phyloP scores from a whole-genome alignment of 1,140 invertebrate species.

The Drosophila tani region DNA sequence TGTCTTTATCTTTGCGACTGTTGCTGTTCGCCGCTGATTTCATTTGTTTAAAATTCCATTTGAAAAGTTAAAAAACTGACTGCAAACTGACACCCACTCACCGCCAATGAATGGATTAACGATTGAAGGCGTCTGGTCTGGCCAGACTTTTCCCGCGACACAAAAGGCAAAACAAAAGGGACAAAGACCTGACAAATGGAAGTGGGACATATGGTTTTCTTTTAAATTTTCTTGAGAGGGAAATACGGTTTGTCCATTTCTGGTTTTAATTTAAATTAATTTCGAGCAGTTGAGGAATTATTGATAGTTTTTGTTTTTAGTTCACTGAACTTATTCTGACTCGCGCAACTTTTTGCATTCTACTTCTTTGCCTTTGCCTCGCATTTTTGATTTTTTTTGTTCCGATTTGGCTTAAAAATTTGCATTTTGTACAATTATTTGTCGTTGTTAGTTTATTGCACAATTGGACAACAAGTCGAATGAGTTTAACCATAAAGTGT shows the following conservation, averaged over 20 bases:
- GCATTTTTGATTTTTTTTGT: background rate
- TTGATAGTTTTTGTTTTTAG: constrained; percentile 3
- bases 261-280: constrained; percentile 4
- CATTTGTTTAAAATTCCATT: constrained; percentile 54
- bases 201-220: constrained; percentile 14
- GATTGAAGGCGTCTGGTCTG: constrained; percentile 39
- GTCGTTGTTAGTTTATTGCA: constrained; percentile 66
- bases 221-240: constrained; percentile 8
- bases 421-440: constrained; percentile 69
- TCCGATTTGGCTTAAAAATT: constrained; percentile 52
- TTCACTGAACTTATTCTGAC: constrained; percentile 36
- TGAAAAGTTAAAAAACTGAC: constrained; percentile 26
- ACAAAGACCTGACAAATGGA: constrained; percentile 28
- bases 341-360: constrained; percentile 27
- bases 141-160: constrained; percentile 33
- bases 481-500: constrained; percentile 67
- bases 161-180: constrained; percentile 11
- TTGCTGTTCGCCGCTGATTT: constrained; percentile 30
- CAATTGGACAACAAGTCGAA: constrained; percentile 74
- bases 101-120: constrained; percentile 31
- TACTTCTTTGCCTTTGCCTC: constrained; percentile 11
- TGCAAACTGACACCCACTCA: constrained; percentile 38
- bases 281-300: background rate
- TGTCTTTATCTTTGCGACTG: constrained; percentile 30
- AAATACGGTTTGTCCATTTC: background rate